Conservation (phyloP, 2,113 vertebrate genomes). For the Numida meleagris region DNA sequence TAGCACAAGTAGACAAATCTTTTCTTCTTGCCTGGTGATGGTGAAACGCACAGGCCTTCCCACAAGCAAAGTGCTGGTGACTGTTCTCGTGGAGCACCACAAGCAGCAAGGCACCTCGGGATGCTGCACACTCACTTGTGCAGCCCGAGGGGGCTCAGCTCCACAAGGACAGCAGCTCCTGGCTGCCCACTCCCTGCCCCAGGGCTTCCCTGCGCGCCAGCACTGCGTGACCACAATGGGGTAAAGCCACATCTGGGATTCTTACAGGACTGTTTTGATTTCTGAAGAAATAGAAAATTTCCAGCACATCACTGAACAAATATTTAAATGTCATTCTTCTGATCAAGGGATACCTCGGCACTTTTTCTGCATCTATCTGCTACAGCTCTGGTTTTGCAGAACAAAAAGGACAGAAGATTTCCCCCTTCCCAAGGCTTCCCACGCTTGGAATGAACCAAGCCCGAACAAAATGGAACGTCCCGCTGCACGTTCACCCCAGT, state of each 20-base stretch:
- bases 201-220: rapidly evolving
- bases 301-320: background rate
- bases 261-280: rapidly evolving
- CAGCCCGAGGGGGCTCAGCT: background rate
- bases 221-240: rapidly evolving
- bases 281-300: rapidly evolving
- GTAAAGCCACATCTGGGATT: rapidly evolving
- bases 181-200: rapidly evolving
- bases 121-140: background rate
- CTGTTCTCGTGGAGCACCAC: rapidly evolving
- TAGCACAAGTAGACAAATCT: background rate
- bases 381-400: background rate
- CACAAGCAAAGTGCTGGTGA: rapidly evolving
- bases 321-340: rapidly evolving
- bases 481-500: background rate
- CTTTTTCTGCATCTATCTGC: background rate
- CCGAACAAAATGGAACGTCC: background rate
- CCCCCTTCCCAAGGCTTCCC: background rate
- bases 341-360: background rate
- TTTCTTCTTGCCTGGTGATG: background rate
- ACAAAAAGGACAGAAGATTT: background rate
- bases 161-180: background rate
- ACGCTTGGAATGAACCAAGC: background rate
- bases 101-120: background rate
- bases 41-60: too few relatives aligned